Evolutionary conservation across 2,113 vertebrate species (phyloP).

Genomic region (Eclectus roratus): DNA sequence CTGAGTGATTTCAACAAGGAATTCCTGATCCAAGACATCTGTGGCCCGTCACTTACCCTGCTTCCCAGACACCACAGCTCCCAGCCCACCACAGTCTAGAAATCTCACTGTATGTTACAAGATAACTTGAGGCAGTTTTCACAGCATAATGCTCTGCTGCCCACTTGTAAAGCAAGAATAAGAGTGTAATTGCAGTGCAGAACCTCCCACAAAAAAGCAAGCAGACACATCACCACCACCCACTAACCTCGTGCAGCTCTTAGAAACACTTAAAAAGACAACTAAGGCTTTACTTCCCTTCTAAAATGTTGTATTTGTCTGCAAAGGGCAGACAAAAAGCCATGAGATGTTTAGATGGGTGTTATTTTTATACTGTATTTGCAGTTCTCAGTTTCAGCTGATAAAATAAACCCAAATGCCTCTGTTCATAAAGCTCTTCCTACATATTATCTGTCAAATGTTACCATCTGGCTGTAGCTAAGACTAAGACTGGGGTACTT

Average conservation of each 20-base stretch:
- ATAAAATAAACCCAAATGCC: background rate
- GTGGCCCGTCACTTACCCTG: background rate
- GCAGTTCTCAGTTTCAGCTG: background rate
- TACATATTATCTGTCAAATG: background rate
- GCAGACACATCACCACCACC: background rate
- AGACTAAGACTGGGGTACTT: slow-evolving; percentile 55
- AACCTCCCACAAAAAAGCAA: background rate
- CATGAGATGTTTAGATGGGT: background rate
- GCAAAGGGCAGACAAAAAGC: background rate
- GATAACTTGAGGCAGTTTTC: background rate
- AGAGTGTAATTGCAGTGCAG: background rate
- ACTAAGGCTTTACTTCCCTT: background rate
- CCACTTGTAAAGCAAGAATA: background rate
- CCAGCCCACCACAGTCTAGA: background rate
- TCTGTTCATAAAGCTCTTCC: background rate
- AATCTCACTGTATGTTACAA: background rate
- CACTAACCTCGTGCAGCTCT: background rate
- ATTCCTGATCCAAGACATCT: background rate
- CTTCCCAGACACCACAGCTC: background rate
- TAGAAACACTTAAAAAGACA: background rate
- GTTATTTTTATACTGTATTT: background rate
- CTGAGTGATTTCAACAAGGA: background rate
- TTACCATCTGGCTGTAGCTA: background rate
- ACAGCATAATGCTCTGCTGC: background rate
- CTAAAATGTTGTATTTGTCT: background rate